phyloP scores from a whole-genome alignment of 2,888 invertebrate genomes.

The Stenoptilia bipunctidactyla region DNA sequence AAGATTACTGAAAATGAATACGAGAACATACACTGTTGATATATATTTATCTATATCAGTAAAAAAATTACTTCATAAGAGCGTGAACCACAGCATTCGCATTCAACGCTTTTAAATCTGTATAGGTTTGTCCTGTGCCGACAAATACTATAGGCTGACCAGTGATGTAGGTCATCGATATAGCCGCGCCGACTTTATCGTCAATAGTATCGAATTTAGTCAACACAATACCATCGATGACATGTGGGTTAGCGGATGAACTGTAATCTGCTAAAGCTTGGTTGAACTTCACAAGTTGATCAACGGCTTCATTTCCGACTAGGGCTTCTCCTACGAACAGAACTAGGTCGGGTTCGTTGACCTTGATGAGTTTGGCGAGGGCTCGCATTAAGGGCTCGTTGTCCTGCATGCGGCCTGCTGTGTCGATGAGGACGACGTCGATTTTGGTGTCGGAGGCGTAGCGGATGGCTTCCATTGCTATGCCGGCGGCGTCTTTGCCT shows the following conservation, averaged over 20 bases:
- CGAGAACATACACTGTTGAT: too few relatives aligned
- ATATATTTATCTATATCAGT: too few relatives aligned
- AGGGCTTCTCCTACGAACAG: conserved; percentile 99
- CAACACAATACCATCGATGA: conserved; percentile 98
- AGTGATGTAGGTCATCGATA: conserved; percentile 99
- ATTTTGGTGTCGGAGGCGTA: conserved; percentile 84
- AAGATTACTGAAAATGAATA: too few relatives aligned
- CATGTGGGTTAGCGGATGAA: conserved; percentile 82
- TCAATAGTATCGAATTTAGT: conserved; percentile 99
- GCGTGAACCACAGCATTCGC: conserved; percentile 96
- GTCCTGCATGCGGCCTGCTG: conserved; percentile 99
- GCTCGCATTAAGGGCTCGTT: conserved; percentile 99
- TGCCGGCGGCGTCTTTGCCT: conserved; percentile 98
- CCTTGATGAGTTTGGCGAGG: conserved; percentile 91
- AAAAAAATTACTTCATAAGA: conserved; percentile 82
- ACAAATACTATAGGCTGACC: conserved; percentile 99
- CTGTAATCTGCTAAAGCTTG: conserved; percentile 95
- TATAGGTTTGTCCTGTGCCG: conserved; percentile 99
- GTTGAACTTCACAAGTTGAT: conserved; percentile 99
- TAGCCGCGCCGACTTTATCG: conserved; percentile 99
- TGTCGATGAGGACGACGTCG: conserved; percentile 97
- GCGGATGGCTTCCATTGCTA: conserved; percentile 97
- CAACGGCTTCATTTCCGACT: conserved; percentile 99
- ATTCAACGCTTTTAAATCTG: conserved; percentile 96
- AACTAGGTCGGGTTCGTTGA: conserved; percentile 95